Evolutionary conservation across 2,888 invertebrate genomes (phyloP).

Genomic region (Sarcophaga carnaria): DNA sequence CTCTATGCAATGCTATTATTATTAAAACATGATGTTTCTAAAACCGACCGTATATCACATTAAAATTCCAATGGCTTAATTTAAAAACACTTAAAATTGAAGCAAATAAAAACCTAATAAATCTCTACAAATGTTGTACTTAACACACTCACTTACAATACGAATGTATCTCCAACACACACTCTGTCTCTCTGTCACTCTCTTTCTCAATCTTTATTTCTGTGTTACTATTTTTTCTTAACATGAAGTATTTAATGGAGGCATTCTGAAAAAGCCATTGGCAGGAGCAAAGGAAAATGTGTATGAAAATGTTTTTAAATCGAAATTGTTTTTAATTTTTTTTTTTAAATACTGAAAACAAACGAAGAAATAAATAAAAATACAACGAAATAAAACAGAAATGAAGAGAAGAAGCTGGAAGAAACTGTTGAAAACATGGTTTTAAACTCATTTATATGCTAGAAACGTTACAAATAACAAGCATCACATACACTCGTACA

Average conservation of each 20-base stretch:
- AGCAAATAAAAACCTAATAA: background rate
- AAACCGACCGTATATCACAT: background rate
- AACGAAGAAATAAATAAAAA: background rate
- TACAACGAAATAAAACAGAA: background rate
- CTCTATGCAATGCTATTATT: background rate
- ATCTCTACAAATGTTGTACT: background rate
- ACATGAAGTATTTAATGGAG: background rate
- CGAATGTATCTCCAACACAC: too few relatives aligned
- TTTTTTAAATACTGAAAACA: background rate
- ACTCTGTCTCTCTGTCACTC: background rate
- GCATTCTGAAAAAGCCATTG: background rate
- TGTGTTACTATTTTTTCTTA: background rate
- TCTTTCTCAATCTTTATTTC: slow-evolving; percentile 16
- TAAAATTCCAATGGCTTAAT: background rate
- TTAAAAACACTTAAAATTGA: background rate
- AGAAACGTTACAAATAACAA: slow-evolving; percentile 54
- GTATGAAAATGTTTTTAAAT: slow-evolving; percentile 40
- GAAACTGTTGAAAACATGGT: slow-evolving; percentile 1
- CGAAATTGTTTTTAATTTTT: slow-evolving; percentile 19
- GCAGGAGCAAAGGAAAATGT: slow-evolving; percentile 19
- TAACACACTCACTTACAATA: background rate
- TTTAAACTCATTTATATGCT: slow-evolving; percentile 60
- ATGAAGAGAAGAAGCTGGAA: background rate
- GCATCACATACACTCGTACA: slow-evolving; percentile 59
- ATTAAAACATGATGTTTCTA: too few relatives aligned